Evolutionary conservation across 2,888 invertebrate species (phyloP), one percentile per base, ranked within the genome.

Genomic region (Coenonympha glycerion): DNA sequence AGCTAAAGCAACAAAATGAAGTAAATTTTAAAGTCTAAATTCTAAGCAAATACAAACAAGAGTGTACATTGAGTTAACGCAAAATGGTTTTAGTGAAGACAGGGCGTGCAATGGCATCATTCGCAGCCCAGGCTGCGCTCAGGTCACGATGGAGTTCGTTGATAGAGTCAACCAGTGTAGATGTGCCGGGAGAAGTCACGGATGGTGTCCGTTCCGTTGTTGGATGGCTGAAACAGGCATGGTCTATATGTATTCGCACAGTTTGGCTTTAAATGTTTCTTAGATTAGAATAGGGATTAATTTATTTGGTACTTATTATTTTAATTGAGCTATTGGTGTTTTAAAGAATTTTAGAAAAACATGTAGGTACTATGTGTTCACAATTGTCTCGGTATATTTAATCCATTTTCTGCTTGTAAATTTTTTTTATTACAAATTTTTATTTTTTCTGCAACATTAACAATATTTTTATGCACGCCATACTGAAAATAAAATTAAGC

Each of bases 141-240:
- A 87, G 92, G 60, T 91, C 92, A 30, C 90, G 91, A 62, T 92
- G 92, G 92, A 91, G 91, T 66, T 92, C 92, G 57, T 87, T 93
- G 67, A 91, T 92, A 61, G 92, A 92, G 72, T 91, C 91, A 41
- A 90, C 91, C 57, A 90, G 89, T 60, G 89, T 92, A 56, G 91
- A 92, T 68, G 89, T 92, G 45, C 87, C 88, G 0, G 87, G 88
- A 1, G 91, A 92, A 70, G 91, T 92, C 50, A 90, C 92, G 9
- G 92, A 91, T 64, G 91, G 93, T 69, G 91, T 93, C 64, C 90
- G 92, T 60, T 93, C 92, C 63, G 93, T 93, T 69, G 93, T 93
- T 60, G 93, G 93, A 84, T 93, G 93, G 93, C 89, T 93, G 45
- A 93, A 93, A 89, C 93, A 93, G 93, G 93, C 89, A 88, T 63